These are phyloP conservation scores for Diadegma fenestrale DNA, from an alignment of 2,888 invertebrate genomes.

Conservation along the genomic window DNA sequence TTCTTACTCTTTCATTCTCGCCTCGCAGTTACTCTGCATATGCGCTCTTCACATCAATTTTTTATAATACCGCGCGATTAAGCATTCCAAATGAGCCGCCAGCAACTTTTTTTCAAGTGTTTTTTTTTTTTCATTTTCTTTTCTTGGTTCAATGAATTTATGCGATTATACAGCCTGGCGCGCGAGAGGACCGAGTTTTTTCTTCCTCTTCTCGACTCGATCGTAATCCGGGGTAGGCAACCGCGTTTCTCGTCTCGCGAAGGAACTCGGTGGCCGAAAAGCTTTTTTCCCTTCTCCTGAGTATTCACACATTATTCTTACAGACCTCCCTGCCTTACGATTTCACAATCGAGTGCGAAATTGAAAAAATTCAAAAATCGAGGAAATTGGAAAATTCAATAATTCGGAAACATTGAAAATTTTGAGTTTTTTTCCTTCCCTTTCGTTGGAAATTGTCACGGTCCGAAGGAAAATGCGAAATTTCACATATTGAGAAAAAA, in stretches of 20 bases:
- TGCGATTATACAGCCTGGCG: conserved; percentile 53
- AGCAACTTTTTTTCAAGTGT: conserved; percentile 21
- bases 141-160: conserved; percentile 32
- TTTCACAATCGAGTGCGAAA: background rate
- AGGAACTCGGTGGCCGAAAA: conserved; percentile 44
- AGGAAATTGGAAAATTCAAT: background rate
- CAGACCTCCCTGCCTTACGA: background rate
- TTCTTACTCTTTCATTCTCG: conserved; percentile 42
- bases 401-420: background rate
- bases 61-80: conserved; percentile 48
- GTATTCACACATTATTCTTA: background rate
- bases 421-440: background rate
- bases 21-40: conserved; percentile 32
- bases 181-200: conserved; percentile 18
- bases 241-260: conserved; percentile 38
- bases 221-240: background rate
- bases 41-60: conserved; percentile 55
- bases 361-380: background rate
- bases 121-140: conserved; percentile 9
- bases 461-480: background rate
- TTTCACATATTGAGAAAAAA: background rate
- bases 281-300: conserved; percentile 30
- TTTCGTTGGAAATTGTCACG: background rate
- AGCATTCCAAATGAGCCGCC: conserved; percentile 65
- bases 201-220: background rate